Evolutionary conservation across 1,140 invertebrate genomes (phyloP).

Genomic region (Homarus americanus): DNA sequence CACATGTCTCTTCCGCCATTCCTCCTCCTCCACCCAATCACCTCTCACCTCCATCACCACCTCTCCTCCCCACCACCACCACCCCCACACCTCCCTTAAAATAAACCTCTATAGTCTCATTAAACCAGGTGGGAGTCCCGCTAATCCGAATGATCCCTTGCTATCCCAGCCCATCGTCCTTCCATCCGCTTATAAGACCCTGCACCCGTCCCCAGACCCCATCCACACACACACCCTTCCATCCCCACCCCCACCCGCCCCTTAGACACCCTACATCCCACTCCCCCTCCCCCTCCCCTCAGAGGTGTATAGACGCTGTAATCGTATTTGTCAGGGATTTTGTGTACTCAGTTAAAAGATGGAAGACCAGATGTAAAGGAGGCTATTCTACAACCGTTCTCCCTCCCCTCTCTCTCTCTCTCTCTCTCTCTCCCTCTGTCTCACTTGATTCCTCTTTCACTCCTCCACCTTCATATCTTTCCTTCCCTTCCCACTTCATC

Average conservation of each 20-base stretch:
- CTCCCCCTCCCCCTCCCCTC: neutral
- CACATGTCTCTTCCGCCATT: neutral
- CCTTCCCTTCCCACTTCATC: neutral
- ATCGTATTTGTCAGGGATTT: slow-evolving; percentile 73
- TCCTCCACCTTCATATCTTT: neutral
- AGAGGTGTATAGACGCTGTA: slow-evolving; percentile 62
- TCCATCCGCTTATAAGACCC: slow-evolving; percentile 51
- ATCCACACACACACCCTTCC: neutral
- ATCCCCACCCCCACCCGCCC: neutral
- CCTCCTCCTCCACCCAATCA: neutral
- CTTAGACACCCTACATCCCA: too few relatives aligned
- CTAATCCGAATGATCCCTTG: slow-evolving; percentile 51
- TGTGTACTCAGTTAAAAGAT: slow-evolving; percentile 71
- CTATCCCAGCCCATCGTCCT: slow-evolving; percentile 53
- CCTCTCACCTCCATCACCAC: too few relatives aligned
- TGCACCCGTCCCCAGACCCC: too few relatives aligned
- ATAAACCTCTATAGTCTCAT: slow-evolving; percentile 50
- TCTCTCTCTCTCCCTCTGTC: neutral
- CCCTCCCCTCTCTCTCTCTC: neutral
- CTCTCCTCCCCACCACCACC: too few relatives aligned
- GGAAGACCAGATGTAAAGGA: slow-evolving; percentile 65
- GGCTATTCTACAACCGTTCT: slow-evolving; percentile 28
- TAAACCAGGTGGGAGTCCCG: slow-evolving; percentile 55
- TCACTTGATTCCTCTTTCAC: neutral
- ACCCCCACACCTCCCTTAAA: neutral